Evolutionary conservation across 1,140 invertebrate species (phyloP).

Genomic region (Drosophila nasuta): DNA sequence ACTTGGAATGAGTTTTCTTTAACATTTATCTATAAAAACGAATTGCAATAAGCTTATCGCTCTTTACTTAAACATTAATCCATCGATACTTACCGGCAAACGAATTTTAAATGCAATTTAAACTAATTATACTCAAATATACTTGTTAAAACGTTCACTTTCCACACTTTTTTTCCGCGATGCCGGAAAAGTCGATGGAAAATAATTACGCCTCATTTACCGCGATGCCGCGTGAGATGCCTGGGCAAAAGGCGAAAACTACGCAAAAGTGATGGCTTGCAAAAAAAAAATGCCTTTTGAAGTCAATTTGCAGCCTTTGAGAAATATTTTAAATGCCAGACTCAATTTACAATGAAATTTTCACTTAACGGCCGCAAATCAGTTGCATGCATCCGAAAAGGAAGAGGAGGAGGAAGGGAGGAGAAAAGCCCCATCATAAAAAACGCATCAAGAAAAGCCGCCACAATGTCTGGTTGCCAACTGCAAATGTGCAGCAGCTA

Average conservation of each 20-base stretch:
- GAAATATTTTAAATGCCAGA: slow-evolving; percentile 68
- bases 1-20: too few relatives aligned
- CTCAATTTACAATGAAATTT: slow-evolving; percentile 63
- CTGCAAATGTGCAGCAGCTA: slow-evolving; percentile 19
- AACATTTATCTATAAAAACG: too few relatives aligned
- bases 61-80: neutral
- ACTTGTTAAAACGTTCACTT: neutral
- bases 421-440: slow-evolving; percentile 62
- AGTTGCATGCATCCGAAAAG: slow-evolving; percentile 18
- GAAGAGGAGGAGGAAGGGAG: too few relatives aligned
- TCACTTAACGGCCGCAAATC: slow-evolving; percentile 75
- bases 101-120: neutral
- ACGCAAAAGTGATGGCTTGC: neutral
- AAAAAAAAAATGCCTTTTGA: slow-evolving; percentile 52
- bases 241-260: neutral
- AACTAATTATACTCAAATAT: slow-evolving; percentile 7
- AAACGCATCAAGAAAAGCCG: slow-evolving; percentile 64
- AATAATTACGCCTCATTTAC: slow-evolving; percentile 16
- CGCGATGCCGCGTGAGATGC: neutral
- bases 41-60: neutral
- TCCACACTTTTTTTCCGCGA: neutral
- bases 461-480: slow-evolving; percentile 34
- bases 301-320: slow-evolving; percentile 59
- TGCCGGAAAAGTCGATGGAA: neutral
- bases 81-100: neutral